Evolutionary conservation across 2,113 vertebrate genomes (phyloP).

Genomic region (human (Homo sapiens)): DNA sequence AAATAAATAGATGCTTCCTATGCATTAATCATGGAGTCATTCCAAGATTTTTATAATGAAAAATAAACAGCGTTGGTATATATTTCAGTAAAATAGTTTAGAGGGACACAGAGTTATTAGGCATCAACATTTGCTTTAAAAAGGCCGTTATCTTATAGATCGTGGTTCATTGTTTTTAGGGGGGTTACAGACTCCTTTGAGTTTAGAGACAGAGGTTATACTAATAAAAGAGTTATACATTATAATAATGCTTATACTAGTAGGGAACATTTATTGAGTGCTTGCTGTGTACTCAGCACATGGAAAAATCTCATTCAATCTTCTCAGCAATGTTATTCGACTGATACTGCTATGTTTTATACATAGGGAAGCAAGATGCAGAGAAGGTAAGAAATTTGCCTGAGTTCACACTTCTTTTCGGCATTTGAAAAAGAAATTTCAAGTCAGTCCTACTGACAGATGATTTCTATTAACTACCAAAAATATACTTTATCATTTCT

Average conservation of each 20-base stretch:
- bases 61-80: background rate
- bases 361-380: background rate
- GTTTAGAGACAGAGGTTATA: background rate
- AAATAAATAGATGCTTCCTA: background rate
- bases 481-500: background rate
- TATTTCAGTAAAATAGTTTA: slow-evolving; percentile 35
- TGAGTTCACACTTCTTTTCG: background rate
- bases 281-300: background rate
- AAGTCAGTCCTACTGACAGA: background rate
- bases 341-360: background rate
- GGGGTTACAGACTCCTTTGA: background rate
- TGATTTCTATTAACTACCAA: background rate
- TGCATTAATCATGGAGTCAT: background rate
- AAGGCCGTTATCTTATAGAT: background rate
- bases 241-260: background rate
- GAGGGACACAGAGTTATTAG: background rate
- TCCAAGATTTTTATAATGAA: background rate
- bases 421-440: background rate
- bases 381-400: background rate
- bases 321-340: background rate
- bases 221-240: background rate
- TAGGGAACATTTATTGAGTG: background rate
- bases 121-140: background rate
- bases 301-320: background rate
- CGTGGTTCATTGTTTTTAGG: background rate